Conservation (phyloP, 1,140 invertebrate species). For the Saxidomus purpurata region DNA sequence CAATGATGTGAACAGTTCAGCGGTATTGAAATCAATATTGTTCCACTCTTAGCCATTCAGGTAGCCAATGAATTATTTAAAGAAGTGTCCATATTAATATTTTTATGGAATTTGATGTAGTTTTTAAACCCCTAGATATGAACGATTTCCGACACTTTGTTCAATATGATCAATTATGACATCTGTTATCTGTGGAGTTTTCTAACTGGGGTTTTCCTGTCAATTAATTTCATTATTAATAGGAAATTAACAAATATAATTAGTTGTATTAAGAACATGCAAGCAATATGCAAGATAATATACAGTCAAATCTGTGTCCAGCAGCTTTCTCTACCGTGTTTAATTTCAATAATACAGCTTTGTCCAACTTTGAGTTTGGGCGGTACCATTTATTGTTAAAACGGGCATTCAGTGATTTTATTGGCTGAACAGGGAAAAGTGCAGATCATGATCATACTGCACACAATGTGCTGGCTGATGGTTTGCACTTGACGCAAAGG, state of each 20-base stretch:
- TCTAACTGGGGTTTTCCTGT: background rate
- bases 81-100: background rate
- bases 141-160: background rate
- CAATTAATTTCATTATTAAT: background rate
- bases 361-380: too few species aligned
- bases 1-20: background rate
- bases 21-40: background rate
- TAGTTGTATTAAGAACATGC: background rate
- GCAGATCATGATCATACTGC: too few species aligned
- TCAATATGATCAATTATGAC: constrained; percentile 11
- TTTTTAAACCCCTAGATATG: background rate
- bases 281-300: too few species aligned
- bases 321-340: too few species aligned
- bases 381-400: too few species aligned
- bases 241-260: background rate
- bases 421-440: too few species aligned
- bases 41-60: background rate
- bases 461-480: too few species aligned
- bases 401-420: too few species aligned
- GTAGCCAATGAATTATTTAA: background rate
- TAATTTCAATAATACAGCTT: too few species aligned
- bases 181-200: background rate
- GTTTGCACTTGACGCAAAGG: too few species aligned
- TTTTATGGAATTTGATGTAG: background rate
- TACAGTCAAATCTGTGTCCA: too few species aligned